Conservation (phyloP, 35 echinoderm and acorn worm species). For the Heliocidaris tuberculata region DNA sequence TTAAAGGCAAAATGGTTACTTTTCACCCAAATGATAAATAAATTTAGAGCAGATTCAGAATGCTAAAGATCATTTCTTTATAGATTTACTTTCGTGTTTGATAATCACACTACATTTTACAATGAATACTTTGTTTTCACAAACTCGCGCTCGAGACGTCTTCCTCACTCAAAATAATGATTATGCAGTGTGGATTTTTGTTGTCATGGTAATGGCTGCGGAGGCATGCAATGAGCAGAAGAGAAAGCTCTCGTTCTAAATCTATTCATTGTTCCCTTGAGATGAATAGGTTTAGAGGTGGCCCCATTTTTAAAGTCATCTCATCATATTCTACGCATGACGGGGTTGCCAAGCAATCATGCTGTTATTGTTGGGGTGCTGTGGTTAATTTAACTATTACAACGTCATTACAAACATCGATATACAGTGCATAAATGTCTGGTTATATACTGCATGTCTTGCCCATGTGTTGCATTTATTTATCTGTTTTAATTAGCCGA, state of each 20-base stretch:
- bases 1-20: no score
- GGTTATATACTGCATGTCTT: no score
- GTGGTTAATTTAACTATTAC: neutral
- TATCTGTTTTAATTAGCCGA: no score
- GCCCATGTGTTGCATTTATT: neutral
- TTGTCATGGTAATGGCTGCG: neutral
- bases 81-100: no score
- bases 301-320: neutral
- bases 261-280: neutral
- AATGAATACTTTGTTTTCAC: neutral
- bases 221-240: neutral
- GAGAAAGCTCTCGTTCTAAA: neutral
- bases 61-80: no score
- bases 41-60: no score
- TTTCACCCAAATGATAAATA: no score
- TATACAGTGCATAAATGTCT: neutral
- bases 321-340: neutral
- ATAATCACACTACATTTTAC: no score
- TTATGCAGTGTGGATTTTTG: neutral
- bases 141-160: neutral
- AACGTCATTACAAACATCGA: neutral
- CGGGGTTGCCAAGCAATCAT: neutral
- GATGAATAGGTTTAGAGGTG: neutral
- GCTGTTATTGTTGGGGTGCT: neutral
- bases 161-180: neutral